These are phyloP conservation scores for Galemys pyrenaicus DNA, from an alignment of 2,113 vertebrate genomes.

Conservation along the genomic window DNA sequence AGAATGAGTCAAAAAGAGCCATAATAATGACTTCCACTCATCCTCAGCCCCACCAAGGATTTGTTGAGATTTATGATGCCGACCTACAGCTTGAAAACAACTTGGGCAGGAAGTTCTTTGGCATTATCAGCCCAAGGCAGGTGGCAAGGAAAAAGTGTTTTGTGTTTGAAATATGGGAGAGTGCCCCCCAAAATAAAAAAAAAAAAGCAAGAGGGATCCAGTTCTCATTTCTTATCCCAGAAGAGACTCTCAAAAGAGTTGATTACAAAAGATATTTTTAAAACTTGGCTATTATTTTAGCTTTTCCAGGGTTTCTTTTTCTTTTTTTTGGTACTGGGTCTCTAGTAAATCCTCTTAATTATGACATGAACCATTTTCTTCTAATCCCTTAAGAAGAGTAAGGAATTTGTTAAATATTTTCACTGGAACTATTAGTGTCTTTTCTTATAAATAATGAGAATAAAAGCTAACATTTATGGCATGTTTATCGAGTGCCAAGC, in stretches of 20 bases:
- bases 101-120: slow-evolving; percentile 34
- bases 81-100: slow-evolving; percentile 1
- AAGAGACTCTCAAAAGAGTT: slow-evolving; percentile 37
- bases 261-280: slow-evolving; percentile 58
- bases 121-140: slow-evolving; percentile 43
- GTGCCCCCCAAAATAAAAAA: neutral
- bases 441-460: slow-evolving; percentile 68
- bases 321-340: neutral
- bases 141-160: slow-evolving; percentile 9
- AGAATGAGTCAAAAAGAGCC: neutral
- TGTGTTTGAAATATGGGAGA: neutral
- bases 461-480: slow-evolving; percentile 53
- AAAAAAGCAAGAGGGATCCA: slow-evolving; percentile 7
- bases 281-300: slow-evolving; percentile 58
- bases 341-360: slow-evolving; percentile 74
- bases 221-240: slow-evolving; percentile 22
- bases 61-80: slow-evolving; percentile 27
- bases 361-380: slow-evolving; percentile 71
- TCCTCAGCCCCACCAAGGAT: slow-evolving; percentile 25
- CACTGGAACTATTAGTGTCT: slow-evolving; percentile 70
- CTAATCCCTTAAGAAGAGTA: slow-evolving; percentile 71
- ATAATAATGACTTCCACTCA: slow-evolving; percentile 24
- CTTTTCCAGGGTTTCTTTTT: slow-evolving; percentile 12
- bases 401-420: slow-evolving; percentile 76
- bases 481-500: slow-evolving; percentile 47